Conservation (phyloP, 2,113 vertebrate genomes). For the Sterrhoptilus dennistouni region DNA sequence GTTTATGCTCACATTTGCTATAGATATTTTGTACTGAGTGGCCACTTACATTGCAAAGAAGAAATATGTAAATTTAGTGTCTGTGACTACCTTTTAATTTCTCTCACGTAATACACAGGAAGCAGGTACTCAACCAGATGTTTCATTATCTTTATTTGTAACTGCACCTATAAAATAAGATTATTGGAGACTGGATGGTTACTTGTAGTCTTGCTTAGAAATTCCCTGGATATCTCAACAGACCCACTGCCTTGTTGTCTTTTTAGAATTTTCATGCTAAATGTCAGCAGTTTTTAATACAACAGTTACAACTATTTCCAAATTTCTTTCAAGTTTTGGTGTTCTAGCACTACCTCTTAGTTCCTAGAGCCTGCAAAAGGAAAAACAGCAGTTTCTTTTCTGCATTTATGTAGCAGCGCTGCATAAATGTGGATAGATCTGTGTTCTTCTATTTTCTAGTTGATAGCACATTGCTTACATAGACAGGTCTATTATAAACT, state of each 20-base stretch:
- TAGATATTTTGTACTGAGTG: neutral
- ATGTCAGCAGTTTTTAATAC: neutral
- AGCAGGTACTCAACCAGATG: neutral
- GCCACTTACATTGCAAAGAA: neutral
- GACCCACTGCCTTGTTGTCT: neutral
- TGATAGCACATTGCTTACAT: neutral
- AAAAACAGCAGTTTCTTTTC: neutral
- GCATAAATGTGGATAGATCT: neutral
- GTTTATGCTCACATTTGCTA: neutral
- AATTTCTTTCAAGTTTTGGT: neutral
- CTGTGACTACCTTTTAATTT: neutral
- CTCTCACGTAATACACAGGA: neutral
- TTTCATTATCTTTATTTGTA: neutral
- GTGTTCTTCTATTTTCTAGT: neutral
- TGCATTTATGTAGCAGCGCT: neutral
- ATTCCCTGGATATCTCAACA: neutral
- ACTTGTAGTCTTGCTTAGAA: neutral
- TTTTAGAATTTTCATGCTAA: neutral
- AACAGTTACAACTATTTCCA: neutral
- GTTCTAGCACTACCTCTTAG: neutral
- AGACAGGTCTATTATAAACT: neutral
- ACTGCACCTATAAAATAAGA: neutral
- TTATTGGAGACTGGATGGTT: neutral
- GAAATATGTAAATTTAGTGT: neutral
- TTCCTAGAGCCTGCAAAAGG: neutral